Evolutionary conservation across 64 coral and sea anemone species (phyloP).

Genomic region (Astreopora myriophthalma): DNA sequence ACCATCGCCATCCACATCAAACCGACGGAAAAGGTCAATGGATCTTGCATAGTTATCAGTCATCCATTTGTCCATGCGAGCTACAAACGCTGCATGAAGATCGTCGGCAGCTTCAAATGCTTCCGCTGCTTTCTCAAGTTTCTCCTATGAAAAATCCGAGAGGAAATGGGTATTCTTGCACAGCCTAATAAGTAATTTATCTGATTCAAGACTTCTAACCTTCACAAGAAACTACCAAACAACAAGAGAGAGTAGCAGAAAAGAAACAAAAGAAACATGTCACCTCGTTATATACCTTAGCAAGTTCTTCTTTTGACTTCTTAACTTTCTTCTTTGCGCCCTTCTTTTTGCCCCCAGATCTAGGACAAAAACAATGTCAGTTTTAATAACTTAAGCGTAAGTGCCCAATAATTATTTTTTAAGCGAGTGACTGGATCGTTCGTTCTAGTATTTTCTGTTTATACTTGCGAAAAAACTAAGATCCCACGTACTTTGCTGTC

Average conservation of each 20-base stretch:
- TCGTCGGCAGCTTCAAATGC: constrained; percentile 90
- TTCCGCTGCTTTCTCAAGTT: constrained; percentile 86
- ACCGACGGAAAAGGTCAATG: constrained; percentile 93
- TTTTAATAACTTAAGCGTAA: no score
- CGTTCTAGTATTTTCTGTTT: no score
- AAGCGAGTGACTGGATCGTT: no score
- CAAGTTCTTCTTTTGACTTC: constrained; percentile 54
- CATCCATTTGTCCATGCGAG: constrained; percentile 99
- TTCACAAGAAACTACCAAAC: no score
- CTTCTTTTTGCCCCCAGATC: constrained; percentile 52
- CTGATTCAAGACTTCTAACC: no score
- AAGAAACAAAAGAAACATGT: background rate
- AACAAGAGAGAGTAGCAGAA: background rate
- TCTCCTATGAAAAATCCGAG: constrained; percentile 60
- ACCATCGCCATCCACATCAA: constrained; percentile 97
- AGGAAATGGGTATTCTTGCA: background rate
- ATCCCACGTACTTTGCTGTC: background rate
- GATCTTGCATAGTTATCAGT: constrained; percentile 86
- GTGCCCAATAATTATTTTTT: no score
- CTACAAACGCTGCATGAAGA: constrained; percentile 92
- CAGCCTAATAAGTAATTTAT: no score
- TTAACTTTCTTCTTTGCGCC: constrained; percentile 12
- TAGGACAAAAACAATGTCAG: background rate
- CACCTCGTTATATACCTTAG: background rate
- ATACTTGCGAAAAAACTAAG: no score